Base-by-base conservation (phyloP, 2,797 vertebrate genomes). In the Gallinago stenura region DNA sequence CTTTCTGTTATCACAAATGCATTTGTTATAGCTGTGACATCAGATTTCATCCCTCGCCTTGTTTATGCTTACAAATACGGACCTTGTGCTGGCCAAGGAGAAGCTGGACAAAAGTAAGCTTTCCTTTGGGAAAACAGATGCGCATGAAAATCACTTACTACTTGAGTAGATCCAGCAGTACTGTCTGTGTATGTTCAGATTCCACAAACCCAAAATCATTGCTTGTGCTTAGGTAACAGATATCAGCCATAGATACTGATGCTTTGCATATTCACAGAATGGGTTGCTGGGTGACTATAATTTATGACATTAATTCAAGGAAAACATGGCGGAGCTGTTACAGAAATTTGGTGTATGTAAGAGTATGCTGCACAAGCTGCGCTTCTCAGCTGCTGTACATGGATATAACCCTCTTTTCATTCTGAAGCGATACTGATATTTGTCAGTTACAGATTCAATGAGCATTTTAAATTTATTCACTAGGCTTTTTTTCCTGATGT, bases 71-170 rank as follows among this genome's bases (percentile, higher is more conserved):
- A 98, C 92, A 98, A 98, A 95, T 98, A 98, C 0, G 98, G 98
- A 96, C 98, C 98, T 41, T 98, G 98, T 94, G 98, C 98, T 16
- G 99, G 99, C 58, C 99, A 99, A 97, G 99, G 99, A 94, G 98
- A 98, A 96, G 99, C 99, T 33, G 99, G 99, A 91, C 98, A 99
- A 97, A 98, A 99, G 99, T 99, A 98, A 98, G 98, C 62, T 80
- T 78, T 82, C 57, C 20, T 35, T 16, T 12, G 28, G 25, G 57
- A 73, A 54, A 92, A 77, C 3, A 83, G 50, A 46, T 61, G n/a
- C 4, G 1, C 24, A 22, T 6, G 7, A 62, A 92, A 87, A 77
- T 75, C 33, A 13, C 56, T 62, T 65, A 26, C 13, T 60, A 6
- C 21, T 54, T 61, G 20, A 92, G 60, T 15, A 83, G 45, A 25